Base-by-base conservation (phyloP, 2,888 invertebrate species). In the Chrysolina haemoptera region DNA sequence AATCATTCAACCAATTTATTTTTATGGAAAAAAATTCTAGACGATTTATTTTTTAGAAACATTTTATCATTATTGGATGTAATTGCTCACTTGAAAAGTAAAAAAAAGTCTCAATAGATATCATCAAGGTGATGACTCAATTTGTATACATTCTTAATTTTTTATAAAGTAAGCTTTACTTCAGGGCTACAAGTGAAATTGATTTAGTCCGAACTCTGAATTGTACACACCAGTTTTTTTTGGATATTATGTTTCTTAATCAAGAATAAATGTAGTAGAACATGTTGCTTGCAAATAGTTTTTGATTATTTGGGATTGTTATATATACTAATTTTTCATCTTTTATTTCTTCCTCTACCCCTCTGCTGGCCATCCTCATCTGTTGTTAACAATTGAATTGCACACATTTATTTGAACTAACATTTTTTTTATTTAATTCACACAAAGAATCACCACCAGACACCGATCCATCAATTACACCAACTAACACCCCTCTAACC, bases 401-500 rank as follows among this genome's bases (percentile, higher is more conserved):
- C 71, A 66, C 70, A 68, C 55, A n/a, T 62, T 55, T 64, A 55
- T 27, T 70, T 70, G 68, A 70, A 77, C 66, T 75, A 65, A 74
- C 53, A 67, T 70, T 65, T 62, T 65, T 66, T 67, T 46, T 75
- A 59, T 77, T 75, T 78, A 62, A 74, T 77, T 74, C 40, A 69
- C 71, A 77, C 75, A 76, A 73, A 82, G 81, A 80, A 68, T 80
- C 78, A 73, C 80, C 81, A 59, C 74, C 78, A 62, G 78, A 80
- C 71, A 81, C 81, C 68, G 84, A 85, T 75, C 75, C 80, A 27
- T 84, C 84, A 62, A 68, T 85, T 71, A 82, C 85, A 69, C 84
- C 85, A 75, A 86, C 86, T 79, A 87, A 88, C 82, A 87, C 86
- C 53, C 82, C 82, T 50, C 79, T 76, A 77, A 87, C 84, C 22